Evolutionary conservation across 2,113 vertebrate genomes (phyloP), one percentile per base, ranked within the genome.

Genomic region (Hymenochirus boettgeri): DNA sequence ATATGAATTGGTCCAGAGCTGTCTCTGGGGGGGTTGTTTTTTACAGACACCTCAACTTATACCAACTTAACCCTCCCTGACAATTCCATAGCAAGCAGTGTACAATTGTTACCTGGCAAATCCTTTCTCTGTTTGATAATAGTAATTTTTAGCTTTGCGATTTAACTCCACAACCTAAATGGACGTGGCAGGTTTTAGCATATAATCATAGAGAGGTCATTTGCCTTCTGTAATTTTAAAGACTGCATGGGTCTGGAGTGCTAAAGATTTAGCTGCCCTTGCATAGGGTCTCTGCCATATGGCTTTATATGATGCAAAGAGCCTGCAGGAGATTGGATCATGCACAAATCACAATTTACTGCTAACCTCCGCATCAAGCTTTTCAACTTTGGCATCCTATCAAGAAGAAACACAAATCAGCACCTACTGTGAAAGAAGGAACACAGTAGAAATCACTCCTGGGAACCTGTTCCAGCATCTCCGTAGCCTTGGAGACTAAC

Each of bases 221-320:
- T 60, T 67, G 65, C 65, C 56, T 60, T 67, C 65, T 60, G 57
- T 67, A 60, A 69, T 60, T 60, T 69, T 60, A 60, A 13, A 53
- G 33, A 53, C 65, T 42, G 65, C 65, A 53, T 69, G 65, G 56
- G 52, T 23, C 65, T 69, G n/a, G 47, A 54, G 53, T 18, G 60
- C 19, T 23, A 60, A 47, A 31, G 33, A 19, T 31, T 48, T 29
- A 52, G 48, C 47, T 69, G 57, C 35, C 65, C 56, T 69, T 60
- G 35, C 57, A 60, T 69, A 53, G 57, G 56, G 65, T 60, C 57
- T 9, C 55, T 59, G 64, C 64, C 64, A 66, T 66, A 66, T 66
- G 55, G 64, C 63, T 39, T 58, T 66, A 37, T 52, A 52, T 6
- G 3, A 66, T 51, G 64, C 47, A 52, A 53, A 60, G 65, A 69